Percentiles rank a stretch among this genome's conserved stretches.
phyloP scores from a whole-genome alignment of 2,888 invertebrate species.

The Agelastica alni region DNA sequence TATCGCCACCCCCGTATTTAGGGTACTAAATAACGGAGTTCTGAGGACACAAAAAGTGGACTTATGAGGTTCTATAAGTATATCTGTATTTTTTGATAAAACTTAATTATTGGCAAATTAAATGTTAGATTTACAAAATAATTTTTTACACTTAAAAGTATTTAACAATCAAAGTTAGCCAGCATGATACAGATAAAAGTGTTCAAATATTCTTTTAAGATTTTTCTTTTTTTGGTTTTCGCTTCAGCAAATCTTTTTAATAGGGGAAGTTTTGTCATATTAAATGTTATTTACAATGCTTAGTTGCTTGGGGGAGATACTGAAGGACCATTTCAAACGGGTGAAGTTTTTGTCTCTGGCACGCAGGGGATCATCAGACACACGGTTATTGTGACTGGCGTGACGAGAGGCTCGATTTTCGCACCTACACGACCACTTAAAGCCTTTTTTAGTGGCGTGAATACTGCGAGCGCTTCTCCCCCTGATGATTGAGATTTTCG shows the following conservation, averaged over 20 bases:
- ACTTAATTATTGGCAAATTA: no score
- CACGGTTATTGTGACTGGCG: conserved; percentile 41
- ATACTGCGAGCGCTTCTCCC: conserved; percentile 14
- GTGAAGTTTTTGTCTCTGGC: conserved; percentile 35
- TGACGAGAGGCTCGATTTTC: conserved; percentile 42
- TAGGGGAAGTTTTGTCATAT: conserved; percentile 35
- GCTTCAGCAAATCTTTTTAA: conserved; percentile 31
- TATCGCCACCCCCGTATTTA: no score
- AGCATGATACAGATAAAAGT: no score
- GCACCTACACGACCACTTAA: conserved; percentile 44
- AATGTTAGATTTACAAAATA: no score
- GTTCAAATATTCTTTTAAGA: no score
- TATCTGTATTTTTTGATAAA: no score
- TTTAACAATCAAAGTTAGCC: no score
- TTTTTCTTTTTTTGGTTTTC: conserved; percentile 28
- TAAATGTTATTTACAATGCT: conserved; percentile 40
- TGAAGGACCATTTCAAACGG: conserved; percentile 27
- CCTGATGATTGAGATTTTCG: conserved; percentile 6
- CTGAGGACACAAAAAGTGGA: no score
- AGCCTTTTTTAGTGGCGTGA: conserved; percentile 31
- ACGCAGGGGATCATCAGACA: conserved; percentile 21
- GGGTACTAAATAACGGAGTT: no score
- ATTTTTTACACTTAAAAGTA: no score
- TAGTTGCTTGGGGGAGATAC: conserved; percentile 27
- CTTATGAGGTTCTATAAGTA: no score